Conservation (phyloP, 2,797 vertebrate genomes). For the Eidolon dupreanum region DNA sequence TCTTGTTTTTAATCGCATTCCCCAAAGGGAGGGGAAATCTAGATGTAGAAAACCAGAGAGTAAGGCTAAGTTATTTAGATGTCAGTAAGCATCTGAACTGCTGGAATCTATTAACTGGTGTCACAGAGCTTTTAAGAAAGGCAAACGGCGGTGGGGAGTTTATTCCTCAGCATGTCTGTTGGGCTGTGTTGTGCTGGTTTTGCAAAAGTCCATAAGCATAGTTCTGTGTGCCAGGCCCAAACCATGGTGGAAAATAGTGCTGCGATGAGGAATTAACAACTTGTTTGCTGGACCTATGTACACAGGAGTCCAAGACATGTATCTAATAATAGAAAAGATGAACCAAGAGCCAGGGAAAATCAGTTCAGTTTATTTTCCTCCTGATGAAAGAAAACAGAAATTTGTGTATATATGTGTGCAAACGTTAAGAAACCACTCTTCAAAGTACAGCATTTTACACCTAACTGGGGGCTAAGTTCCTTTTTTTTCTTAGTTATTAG, state of each 20-base stretch:
- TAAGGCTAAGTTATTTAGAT: constrained; percentile 44
- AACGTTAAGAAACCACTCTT: constrained; percentile 25
- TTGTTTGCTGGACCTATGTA: background rate
- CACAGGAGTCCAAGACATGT: background rate
- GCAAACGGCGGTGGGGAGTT: accelerated
- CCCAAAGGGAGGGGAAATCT: constrained; percentile 27
- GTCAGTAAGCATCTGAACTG: constrained; percentile 12
- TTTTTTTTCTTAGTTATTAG: background rate
- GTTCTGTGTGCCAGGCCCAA: background rate
- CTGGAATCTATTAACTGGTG: background rate
- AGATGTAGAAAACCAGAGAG: constrained; percentile 52
- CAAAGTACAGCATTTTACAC: background rate
- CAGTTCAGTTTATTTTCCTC: constrained; percentile 28
- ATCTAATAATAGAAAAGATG: background rate
- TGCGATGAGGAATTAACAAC: background rate
- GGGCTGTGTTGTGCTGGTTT: background rate
- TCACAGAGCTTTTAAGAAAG: background rate
- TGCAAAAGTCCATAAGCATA: background rate
- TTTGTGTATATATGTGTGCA: background rate
- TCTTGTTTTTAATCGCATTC: constrained; percentile 45
- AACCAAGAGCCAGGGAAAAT: constrained; percentile 32
- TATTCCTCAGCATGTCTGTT: background rate
- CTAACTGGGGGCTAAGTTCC: background rate
- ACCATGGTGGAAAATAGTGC: background rate
- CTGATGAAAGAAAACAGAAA: constrained; percentile 21